Conservation (phyloP, 2,888 invertebrate genomes). For the Lysandra coridon region DNA sequence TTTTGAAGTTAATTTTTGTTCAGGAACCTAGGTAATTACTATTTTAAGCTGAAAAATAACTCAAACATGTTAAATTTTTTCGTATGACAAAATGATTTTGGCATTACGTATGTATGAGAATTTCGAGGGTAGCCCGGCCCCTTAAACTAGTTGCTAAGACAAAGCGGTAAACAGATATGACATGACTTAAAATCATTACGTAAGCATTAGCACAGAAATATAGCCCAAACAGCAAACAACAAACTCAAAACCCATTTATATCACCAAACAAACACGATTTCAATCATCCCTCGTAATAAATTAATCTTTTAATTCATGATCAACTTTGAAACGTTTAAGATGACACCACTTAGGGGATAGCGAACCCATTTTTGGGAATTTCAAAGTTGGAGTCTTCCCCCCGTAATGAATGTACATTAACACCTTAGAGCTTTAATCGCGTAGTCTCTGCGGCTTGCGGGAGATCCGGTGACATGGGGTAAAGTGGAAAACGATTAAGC, state of each 20-base stretch:
- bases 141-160: too few relatives aligned
- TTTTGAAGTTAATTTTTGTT: too few relatives aligned
- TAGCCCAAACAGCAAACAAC: background rate
- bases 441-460: slow-evolving; percentile 34
- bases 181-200: too few relatives aligned
- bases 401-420: slow-evolving; percentile 71
- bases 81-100: too few relatives aligned
- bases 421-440: slow-evolving; percentile 66
- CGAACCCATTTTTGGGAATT: slow-evolving; percentile 52
- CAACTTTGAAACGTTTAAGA: slow-evolving; percentile 22
- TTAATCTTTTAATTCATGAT: slow-evolving; percentile 24
- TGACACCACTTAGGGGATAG: slow-evolving; percentile 37
- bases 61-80: too few relatives aligned
- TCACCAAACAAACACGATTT: background rate
- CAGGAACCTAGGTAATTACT: too few relatives aligned
- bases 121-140: too few relatives aligned
- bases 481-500: background rate
- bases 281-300: slow-evolving; percentile 16
- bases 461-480: slow-evolving; percentile 1
- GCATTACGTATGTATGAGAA: too few relatives aligned
- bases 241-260: background rate
- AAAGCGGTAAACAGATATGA: too few relatives aligned
- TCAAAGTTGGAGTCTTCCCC: slow-evolving; percentile 56
- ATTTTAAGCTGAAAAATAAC: too few relatives aligned
- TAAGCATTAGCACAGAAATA: background rate